phyloP scores from a whole-genome alignment of 2,888 invertebrate genomes.

The Neoscelio sp. region DNA sequence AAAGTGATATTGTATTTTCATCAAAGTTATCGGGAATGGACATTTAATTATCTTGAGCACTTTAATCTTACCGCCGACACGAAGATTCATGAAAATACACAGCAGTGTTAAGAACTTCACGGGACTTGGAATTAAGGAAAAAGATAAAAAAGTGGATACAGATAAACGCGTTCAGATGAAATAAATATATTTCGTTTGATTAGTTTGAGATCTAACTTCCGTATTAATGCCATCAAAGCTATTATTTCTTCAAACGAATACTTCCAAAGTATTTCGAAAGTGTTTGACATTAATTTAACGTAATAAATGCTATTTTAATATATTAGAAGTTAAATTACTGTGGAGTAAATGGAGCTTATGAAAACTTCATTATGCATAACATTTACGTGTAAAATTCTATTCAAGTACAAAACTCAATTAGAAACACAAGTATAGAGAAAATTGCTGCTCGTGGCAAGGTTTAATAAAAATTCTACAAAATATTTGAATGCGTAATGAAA shows the following conservation, averaged over 20 bases:
- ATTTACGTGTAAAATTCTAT: conserved; percentile 9
- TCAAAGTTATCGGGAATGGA: too few species aligned
- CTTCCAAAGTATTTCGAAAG: too few species aligned
- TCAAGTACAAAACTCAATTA: conserved; percentile 3
- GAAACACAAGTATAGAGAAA: conserved; percentile 3
- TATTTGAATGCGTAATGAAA: not conserved
- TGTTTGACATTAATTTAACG: not conserved
- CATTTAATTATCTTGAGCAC: conserved; percentile 3
- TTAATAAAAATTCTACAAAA: not conserved
- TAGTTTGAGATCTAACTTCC: not conserved
- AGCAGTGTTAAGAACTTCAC: conserved; percentile 4
- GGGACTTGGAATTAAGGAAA: conserved; percentile 6
- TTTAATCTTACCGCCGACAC: not conserved
- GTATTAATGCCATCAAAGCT: not conserved
- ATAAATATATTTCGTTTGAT: not conserved
- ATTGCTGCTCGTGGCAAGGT: not conserved
- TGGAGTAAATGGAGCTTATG: not conserved
- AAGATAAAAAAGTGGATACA: not conserved
- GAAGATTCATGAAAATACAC: conserved; percentile 10
- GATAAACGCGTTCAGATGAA: not conserved
- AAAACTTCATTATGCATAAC: conserved; percentile 20
- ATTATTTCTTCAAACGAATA: too few species aligned
- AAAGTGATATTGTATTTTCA: too few species aligned
- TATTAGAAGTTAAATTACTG: conserved; percentile 19
- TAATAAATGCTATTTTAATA: conserved; percentile 7